Base-by-base conservation (phyloP, 2,797 vertebrate genomes). In the Sebastes taczanowskii region DNA sequence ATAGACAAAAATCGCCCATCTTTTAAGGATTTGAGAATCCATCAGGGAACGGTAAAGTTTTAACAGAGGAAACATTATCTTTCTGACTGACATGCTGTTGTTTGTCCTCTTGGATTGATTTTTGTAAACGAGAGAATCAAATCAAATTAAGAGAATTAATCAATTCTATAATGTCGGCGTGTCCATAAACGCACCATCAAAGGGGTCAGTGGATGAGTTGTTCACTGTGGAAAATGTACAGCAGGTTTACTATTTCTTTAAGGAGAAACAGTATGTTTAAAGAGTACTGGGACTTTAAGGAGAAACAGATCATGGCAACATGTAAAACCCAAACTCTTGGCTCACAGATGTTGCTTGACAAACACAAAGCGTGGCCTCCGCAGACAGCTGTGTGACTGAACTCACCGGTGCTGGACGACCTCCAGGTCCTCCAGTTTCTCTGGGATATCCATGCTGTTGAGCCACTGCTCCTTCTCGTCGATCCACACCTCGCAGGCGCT, bases 401-500 rank as follows among this genome's bases (percentile, higher is more conserved):
- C 87, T 88, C 46, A 94, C 98, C 98, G 96, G 92, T 99, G 98
- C 93, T 99, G 98, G 78, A 99, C 96, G 27, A 99, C 98, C 88
- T 99, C 98, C 87, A 99, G 95, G 89, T 98, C 98, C 88, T 98
- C 98, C 89, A 99, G 95, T 67, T 98, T 98, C 92, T 99, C 97
- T 0, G 97, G 98, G 88, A 99, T 98, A 90, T 97, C 95, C 96
- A 96, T 98, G 88, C 95, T 96, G 92, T 97, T 98, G 78, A 99
- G 96, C 98, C 98, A 99, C 91, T 96, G 98, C 93, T 99, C 98
- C 94, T 99, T 99, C 92, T 99, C 98, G 0, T 98, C 98, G 7
- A 99, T 97, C 98, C 98, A 99, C 34, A 97, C 93, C 92, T 97
- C 97, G 60, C 98, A 99, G 85, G 98, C 97, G 18, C 95, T 96